Base-by-base conservation (phyloP, 2,797 vertebrate genomes). In the Protosalanx chinensis region DNA sequence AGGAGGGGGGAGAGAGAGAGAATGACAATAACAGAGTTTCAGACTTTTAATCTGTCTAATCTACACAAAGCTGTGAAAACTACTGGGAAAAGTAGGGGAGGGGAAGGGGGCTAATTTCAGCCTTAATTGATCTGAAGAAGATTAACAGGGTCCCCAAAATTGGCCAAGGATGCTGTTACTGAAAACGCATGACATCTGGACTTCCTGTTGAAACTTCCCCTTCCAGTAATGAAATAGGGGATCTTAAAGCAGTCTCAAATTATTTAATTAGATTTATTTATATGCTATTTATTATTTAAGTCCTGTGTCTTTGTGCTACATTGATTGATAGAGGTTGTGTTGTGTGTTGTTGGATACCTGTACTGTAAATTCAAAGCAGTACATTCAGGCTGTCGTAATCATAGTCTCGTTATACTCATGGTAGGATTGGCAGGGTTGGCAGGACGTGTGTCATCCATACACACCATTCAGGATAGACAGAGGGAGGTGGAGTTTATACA, bases 11-110 rank as follows among this genome's bases (percentile, higher is more conserved):
- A 72, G 16, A 32, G 73, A 75, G 70, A 78, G 64, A 63, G 63
- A 73, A 75, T 64, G 83, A 80, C 35, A 81, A 89, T 88, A 86
- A 68, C 16, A 8, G 37, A 81, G 86, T 84, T 88, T 87, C 89
- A 91, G 90, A 91, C 86, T 1, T 63, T 72, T 88, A 90, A 91
- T 91, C 89, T 86, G 80, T 85, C 86, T 91, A 89, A 91, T 91
- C 90, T 27, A 27, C 84, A 84, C 67, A 88, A 89, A 88, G 81
- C 84, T 84, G 86, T 87, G 84, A 88, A 90, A 88, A 87, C 60
- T 68, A 83, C 79, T 78, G 78, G 74, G 64, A 67, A 72, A 79
- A 68, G 41, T 64, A 58, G 59, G 72, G 70, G 72, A 69, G 68
- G 62, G 63, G 51, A 80, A 77, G 72, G 81, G 37, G 85, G 86